Evolutionary conservation across 2,797 vertebrate species (phyloP), one percentile per base, ranked within the genome.

Genomic region (Amblyopsis hoosieri): DNA sequence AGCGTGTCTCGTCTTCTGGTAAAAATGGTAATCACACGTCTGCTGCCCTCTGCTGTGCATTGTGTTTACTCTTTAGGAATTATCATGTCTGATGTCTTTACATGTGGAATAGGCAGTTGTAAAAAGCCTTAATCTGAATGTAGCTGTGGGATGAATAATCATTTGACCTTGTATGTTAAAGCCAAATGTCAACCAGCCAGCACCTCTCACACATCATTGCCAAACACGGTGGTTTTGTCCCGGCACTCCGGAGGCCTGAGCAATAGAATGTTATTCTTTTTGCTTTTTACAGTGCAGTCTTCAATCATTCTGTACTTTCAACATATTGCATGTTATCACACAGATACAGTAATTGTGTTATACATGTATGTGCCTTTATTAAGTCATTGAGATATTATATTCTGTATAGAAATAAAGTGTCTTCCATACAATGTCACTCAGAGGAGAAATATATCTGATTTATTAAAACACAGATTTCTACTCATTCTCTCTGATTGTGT

Each of bases 391-490:
- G 68, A 85, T 86, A 23, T 46, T 37, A 80, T 78, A 72, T 70
- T 85, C 87, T 90, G 87, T 92, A 90, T 92, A 89, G 90, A 90
- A 82, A 86, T 79, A 67, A 87, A 84, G 37, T 92, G 89, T 85
- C 73, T 84, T 74, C 86, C 83, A 83, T 79, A 82, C 70, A 67
- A 60, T 88, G 83, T 86, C 86, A 90, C 82, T 79, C 62, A 79
- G 64, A 90, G 47, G 49, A 79, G 76, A 68, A 76, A 58, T 79
- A 73, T 76, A 87, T 87, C 76, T 89, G 90, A 92, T 91, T 91
- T 82, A 93, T 92, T 93, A 92, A 93, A 29, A 91, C 75, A 78
- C 75, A 85, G 84, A 92, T 91, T 92, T 93, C 78, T 91, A 90
- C 76, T 88, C 71, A 75, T 57, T 47, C 56, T 53, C 37, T 54